Base-by-base conservation (phyloP, 2,797 vertebrate genomes). In the Smutsia temminckii region DNA sequence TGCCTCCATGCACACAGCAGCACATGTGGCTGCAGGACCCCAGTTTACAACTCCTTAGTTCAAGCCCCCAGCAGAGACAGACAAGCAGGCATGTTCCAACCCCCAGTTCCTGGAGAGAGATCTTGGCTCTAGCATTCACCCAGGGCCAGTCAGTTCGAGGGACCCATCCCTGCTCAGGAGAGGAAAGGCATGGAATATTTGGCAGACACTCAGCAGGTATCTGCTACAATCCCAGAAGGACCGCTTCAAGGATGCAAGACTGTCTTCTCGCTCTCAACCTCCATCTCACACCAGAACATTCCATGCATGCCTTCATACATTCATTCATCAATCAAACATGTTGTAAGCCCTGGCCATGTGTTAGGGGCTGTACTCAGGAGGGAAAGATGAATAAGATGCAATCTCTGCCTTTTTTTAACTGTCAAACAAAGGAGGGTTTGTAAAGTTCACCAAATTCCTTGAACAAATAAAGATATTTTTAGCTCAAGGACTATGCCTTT, bases 391-490 rank as follows among this genome's bases (percentile, higher is more conserved):
- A 51, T 10, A 59, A 88, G 40, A 80, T 34, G 53, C 18, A 32
- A 42, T n/a, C 27, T 32, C 3, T 83, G 29, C 17, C 27, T 1
- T 89, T 49, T 80, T 55, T 37, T 79, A 42, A 63, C 51, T 68
- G 42, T 68, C 64, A 68, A 34, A 34, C 0, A 1, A 16, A 89
- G 79, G 72, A 85, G 18, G 8, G 18, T 29, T 59, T 63, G 13
- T 75, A 85, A 61, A 84, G 27, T 59, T 42, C 25, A 40, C 34
- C 51, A 21, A 57, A 79, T 81, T 79, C 25, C 18, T 69, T 64
- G 57, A 84, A 23, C 51, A 86, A 91, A 63, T 11, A 27, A 72
- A 88, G 59, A 25, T 9, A 63, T 46, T 29, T 92, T 78, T 84
- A 55, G 51, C 29, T 93, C 78, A 68, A 51, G 17, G 49, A 93